Evolutionary conservation across 2,113 vertebrate genomes (phyloP).

Genomic region (Empidonax traillii): DNA sequence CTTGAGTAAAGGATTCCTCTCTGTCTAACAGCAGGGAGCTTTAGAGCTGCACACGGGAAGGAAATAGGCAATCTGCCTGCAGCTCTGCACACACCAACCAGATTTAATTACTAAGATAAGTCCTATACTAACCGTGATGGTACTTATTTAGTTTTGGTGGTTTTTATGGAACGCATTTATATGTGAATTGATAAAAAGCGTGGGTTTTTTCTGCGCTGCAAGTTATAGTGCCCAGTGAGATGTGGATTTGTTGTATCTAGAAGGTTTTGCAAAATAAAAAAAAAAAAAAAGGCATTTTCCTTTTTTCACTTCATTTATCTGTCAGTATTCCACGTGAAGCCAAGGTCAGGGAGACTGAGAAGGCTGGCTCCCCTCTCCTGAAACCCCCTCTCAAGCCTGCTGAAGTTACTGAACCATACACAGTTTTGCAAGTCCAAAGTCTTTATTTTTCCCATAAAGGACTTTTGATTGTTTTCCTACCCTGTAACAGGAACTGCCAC

Average conservation of each 20-base stretch:
- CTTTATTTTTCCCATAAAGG: neutral
- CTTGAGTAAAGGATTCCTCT: neutral
- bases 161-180: neutral
- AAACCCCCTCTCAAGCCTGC: neutral
- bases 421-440: neutral
- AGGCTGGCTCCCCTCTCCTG: neutral
- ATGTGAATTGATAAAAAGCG: neutral
- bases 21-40: neutral
- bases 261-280: neutral
- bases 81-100: neutral
- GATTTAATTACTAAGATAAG: neutral
- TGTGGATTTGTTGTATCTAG: too few relatives aligned
- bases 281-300: neutral
- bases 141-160: neutral
- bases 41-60: accelerated
- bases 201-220: neutral
- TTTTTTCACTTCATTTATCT: accelerated
- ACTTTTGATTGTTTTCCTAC: neutral
- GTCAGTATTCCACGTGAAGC: neutral
- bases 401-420: accelerated
- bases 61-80: neutral
- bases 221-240: neutral
- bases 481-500: neutral
- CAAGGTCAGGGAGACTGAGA: accelerated
- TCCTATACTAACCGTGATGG: accelerated